phyloP scores from a whole-genome alignment of 2,888 invertebrate genomes.

The Aromia moschata region DNA sequence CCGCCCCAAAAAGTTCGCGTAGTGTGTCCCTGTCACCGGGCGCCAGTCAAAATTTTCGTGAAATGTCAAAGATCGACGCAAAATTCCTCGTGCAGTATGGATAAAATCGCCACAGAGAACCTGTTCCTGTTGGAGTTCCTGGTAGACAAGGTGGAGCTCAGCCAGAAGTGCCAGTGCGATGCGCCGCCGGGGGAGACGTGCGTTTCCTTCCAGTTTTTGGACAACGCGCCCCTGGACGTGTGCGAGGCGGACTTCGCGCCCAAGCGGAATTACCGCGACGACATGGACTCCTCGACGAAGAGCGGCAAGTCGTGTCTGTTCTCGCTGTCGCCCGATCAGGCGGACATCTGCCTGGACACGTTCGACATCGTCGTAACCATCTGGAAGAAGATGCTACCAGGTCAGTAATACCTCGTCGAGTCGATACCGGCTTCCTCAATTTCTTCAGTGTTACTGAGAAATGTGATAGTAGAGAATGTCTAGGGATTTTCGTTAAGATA shows the following conservation, averaged over 20 bases:
- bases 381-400: slow-evolving; percentile 69
- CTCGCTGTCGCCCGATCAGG: slow-evolving; percentile 67
- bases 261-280: slow-evolving; percentile 49
- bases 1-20: slow-evolving; percentile 43
- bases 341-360: slow-evolving; percentile 64
- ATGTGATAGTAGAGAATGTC: too few relatives aligned
- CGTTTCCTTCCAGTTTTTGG: slow-evolving; percentile 69
- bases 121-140: slow-evolving; percentile 73
- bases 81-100: slow-evolving; percentile 49
- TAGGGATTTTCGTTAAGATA: too few relatives aligned
- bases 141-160: slow-evolving; percentile 65
- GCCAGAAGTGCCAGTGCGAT: slow-evolving; percentile 51
- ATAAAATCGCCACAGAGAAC: slow-evolving; percentile 66
- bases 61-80: slow-evolving; percentile 7
- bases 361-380: slow-evolving; percentile 70
- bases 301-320: slow-evolving; percentile 77
- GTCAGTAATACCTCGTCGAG: too few relatives aligned
- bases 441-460: too few relatives aligned
- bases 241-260: slow-evolving; percentile 68
- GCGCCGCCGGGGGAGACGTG: slow-evolving; percentile 66
- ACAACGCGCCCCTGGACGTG: slow-evolving; percentile 69
- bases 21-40: slow-evolving; percentile 18
- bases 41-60: slow-evolving; percentile 23
- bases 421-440: too few relatives aligned
- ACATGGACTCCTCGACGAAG: slow-evolving; percentile 64